These are phyloP conservation scores for Tenthredo scrophulariae DNA, from an alignment of 2,888 invertebrate species.

Conservation along the genomic window DNA sequence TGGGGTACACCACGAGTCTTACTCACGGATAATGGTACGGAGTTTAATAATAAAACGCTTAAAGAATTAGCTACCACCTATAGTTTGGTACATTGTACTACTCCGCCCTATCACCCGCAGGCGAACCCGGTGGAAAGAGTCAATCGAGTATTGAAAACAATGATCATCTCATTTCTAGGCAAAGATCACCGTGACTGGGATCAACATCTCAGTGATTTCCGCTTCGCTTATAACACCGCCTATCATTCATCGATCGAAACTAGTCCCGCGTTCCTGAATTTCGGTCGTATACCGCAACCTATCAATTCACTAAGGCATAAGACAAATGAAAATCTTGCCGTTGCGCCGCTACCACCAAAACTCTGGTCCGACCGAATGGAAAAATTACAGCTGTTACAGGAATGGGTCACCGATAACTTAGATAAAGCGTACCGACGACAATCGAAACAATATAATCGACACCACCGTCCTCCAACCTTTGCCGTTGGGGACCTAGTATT, in stretches of 20 bases:
- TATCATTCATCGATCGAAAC: conserved; percentile 53
- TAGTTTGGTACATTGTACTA: too few species aligned
- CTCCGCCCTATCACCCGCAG: conserved; percentile 55
- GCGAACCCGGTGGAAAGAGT: conserved; percentile 61
- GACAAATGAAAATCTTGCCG: not conserved
- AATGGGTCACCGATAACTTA: conserved; percentile 26
- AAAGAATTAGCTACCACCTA: too few species aligned
- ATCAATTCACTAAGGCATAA: not conserved
- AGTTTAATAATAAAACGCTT: too few species aligned
- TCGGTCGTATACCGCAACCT: conserved; percentile 51
- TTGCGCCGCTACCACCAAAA: not conserved
- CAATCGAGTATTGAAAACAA: conserved; percentile 50
- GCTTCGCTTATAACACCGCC: too few species aligned
- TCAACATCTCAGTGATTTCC: too few species aligned
- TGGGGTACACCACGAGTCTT: too few species aligned
- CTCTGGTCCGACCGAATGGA: not conserved
- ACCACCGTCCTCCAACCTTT: not conserved
- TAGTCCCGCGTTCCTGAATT: conserved; percentile 57
- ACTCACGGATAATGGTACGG: too few species aligned
- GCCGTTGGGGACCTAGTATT: conserved; percentile 52
- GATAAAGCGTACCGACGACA: conserved; percentile 11
- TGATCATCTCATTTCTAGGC: not conserved
- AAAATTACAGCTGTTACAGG: too few species aligned
- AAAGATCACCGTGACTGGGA: conserved; percentile 57
- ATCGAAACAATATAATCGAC: conserved; percentile 32